Evolutionary conservation across 2,113 vertebrate species (phyloP), one percentile per base, ranked within the genome.

Genomic region (Phaethon lepturus): DNA sequence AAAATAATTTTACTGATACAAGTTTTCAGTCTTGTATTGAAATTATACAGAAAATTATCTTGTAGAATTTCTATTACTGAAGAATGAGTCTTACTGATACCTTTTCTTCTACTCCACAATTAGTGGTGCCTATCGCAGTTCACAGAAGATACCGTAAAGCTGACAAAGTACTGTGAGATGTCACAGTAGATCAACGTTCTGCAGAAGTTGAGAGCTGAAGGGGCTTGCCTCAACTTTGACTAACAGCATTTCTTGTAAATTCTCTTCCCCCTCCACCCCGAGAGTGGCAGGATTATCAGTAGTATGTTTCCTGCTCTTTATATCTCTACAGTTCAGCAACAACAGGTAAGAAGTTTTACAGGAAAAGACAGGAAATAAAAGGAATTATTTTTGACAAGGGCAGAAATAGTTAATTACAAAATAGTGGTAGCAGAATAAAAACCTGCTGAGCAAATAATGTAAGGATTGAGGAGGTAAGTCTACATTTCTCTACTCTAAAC

Each of bases 231-330:
- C 25, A 62, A 31, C 16, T 55, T 25, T 12, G 3, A 40, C 47
- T 60, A 76, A 86, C 1, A 53, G 4, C 17, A 18, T 29, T 67
- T 49, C 17, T 67, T 28, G 14, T 9, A 49, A 82, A 67, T 42
- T 38, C 4, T 66, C 4, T 55, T 10, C 7, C 3, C 8, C 29
- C 24, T 11, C 2, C 7, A 13, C 17, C 13, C 0, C 25, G 10
- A 53, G 13, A 3, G 11, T 23, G 9, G 9, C 11, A 74, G 9
- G 4, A 84, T 1, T 17, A 52, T 45, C 59, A 40, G 7, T 3
- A 72, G 11, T 11, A 35, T 12, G 2, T 7, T 72, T 78, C 42
- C 42, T 29, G 6, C 13, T 47, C 6, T 42, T 50, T 53, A 1
- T 35, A 88, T 42, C 22, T 69, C 4, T 89, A 58, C 2, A 78